phyloP scores from a whole-genome alignment of 2,113 vertebrate genomes.

The Forbesichthys agassizii region DNA sequence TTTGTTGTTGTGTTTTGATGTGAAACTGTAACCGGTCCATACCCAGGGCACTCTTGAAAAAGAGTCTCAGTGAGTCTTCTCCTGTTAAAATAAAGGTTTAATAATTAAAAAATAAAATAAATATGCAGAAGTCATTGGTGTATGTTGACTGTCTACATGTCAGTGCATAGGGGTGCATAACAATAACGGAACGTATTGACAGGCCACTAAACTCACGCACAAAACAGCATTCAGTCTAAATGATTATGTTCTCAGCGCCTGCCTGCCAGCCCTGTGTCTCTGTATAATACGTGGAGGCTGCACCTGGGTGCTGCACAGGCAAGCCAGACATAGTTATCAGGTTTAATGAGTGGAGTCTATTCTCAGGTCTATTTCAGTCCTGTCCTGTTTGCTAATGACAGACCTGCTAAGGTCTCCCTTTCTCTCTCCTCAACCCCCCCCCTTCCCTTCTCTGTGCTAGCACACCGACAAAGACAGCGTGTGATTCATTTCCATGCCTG shows the following conservation, averaged over 20 bases:
- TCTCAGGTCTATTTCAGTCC: conserved; percentile 51
- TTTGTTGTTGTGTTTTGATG: too few species aligned
- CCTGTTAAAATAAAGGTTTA: too few species aligned
- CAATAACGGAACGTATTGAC: too few species aligned
- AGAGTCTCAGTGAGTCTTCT: too few species aligned
- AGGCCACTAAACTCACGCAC: too few species aligned
- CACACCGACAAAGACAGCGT: conserved; percentile 22
- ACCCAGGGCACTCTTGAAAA: too few species aligned
- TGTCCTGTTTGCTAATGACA: conserved; percentile 44
- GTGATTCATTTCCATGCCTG: conserved; percentile 50
- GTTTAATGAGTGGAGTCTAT: conserved; percentile 43
- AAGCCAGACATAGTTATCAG: conserved; percentile 43
- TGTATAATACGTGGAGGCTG: conserved; percentile 12
- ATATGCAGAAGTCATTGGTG: too few species aligned
- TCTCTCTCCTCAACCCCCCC: too few species aligned
- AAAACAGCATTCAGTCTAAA: conserved; percentile 12
- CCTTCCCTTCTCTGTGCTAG: neutral
- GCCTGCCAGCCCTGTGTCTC: conserved; percentile 15
- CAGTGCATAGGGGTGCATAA: neutral
- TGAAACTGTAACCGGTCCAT: too few species aligned
- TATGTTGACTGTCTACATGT: too few species aligned
- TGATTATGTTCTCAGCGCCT: conserved; percentile 17
- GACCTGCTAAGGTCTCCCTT: conserved; percentile 50
- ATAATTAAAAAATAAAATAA: too few species aligned
- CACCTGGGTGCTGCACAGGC: conserved; percentile 8